A percentile compares a stretch with the other conserved stretches of the same genome.
Conservation (phyloP, 1,140 invertebrate species). For the Adoxophyes honmai region DNA sequence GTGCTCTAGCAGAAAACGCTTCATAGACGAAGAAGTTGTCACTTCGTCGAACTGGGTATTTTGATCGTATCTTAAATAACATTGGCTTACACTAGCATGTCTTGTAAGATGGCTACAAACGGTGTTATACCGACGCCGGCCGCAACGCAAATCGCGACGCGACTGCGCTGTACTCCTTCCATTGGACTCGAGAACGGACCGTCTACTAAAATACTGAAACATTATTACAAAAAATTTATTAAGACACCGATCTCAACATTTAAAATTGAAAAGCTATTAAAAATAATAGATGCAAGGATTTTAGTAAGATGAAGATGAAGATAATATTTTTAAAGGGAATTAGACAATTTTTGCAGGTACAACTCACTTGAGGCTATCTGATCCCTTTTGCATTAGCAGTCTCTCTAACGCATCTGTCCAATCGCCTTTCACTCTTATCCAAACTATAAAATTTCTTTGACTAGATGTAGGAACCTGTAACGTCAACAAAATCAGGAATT, state of each 20-base stretch:
- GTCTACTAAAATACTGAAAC: slow-evolving; percentile 59
- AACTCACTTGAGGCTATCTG: slow-evolving; percentile 43
- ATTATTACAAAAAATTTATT: not conserved
- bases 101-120: slow-evolving; percentile 48
- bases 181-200: slow-evolving; percentile 67
- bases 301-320: no score
- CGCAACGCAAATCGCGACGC: slow-evolving; percentile 61
- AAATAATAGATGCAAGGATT: no score
- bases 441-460: slow-evolving; percentile 55
- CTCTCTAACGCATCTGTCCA: slow-evolving; percentile 65
- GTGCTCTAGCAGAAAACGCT: no score
- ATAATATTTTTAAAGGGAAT: no score
- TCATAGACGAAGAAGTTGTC: no score
- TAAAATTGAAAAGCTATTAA: no score
- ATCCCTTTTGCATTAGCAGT: slow-evolving; percentile 40
- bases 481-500: not conserved
- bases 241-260: no score
- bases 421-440: slow-evolving; percentile 68
- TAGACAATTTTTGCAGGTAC: not conserved
- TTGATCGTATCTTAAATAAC: not conserved
- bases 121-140: slow-evolving; percentile 70
- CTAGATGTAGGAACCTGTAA: slow-evolving; percentile 55
- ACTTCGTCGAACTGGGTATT: no score
- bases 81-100: slow-evolving; percentile 40
- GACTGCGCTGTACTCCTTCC: slow-evolving; percentile 37